Base-by-base conservation (phyloP, 2,113 vertebrate species). In the Panthera leo region DNA sequence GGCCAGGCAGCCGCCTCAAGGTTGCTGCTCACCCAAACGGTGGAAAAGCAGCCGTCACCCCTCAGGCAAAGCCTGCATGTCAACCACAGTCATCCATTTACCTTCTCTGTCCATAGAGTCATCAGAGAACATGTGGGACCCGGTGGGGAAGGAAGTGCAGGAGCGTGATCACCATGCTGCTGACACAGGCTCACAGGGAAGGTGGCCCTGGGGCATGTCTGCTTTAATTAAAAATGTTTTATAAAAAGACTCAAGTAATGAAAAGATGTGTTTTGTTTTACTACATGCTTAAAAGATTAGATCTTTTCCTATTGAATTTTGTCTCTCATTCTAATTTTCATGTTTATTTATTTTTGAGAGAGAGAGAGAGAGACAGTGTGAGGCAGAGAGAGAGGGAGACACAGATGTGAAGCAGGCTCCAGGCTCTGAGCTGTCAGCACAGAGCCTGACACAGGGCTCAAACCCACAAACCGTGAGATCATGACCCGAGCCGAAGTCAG, bases 221-320 rank as follows among this genome's bases (percentile, higher is more conserved):
- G 75, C 48, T 86, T 95, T 94, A 85, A 89, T 90, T 63, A 86
- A 85, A 87, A 73, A 19, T 1, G 2, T 31, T 91, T 78, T 65
- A 39, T 79, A 18, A 51, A 89, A 93, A 65, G 73, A 91, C 89
- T 71, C 25, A 83, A 79, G 21, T 70, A 39, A 96, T 39, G 73
- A 71, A 94, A 93, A 73, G 53, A 55, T 53, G 9, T 91, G 34
- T 10, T 90, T 96, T 96, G 48, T 67, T 93, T 96, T 67, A 94
- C 63, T 36, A 73, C 6, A 68, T 71, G 53, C 83, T 93, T 95
- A 83, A 39, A 92, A 86, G 61, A 73, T 39, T 68, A 75, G 39
- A 53, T 71, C 12, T 80, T 95, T 70, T 89, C 45, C 51, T 92
- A 51, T 23, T 96, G 61, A 94, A 58, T 92, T 89, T 86, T 93